Evolutionary conservation across 2,113 vertebrate species (phyloP), one percentile per base, ranked within the genome.

Genomic region (Saccopteryx leptura): DNA sequence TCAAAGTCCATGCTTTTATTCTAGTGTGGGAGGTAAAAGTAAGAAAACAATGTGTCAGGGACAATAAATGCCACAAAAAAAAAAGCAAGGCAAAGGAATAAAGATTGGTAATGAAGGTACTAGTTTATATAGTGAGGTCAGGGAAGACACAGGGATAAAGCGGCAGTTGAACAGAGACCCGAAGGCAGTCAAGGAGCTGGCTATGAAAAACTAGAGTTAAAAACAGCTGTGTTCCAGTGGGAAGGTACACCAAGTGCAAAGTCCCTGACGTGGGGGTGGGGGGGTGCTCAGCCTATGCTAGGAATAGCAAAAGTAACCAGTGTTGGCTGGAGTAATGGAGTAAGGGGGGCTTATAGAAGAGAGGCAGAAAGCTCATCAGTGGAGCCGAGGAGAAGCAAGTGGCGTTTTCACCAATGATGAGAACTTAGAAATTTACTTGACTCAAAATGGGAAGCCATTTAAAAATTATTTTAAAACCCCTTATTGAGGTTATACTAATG

Each of bases 261-360:
- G 17, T 6, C 21, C 21, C 9, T 17, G 12, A 19, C 50, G 12
- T 4, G 26, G 56, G 56, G 17, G 9, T 56, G 26, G 56, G 63
- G 72, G 1, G 15, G 26, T 12, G 15, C 1, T 61, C 24, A 26
- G 69, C 19, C 9, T 48, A 6, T 61, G 10, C 60, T 74, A 24
- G 26, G 78, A 74, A 71, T 2, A 46, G 54, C 50, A 50, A 39
- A 63, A 88, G 48, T 19, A 85, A 10, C 3, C n/a, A 4, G 0
- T 3, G 5, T 26, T 9, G 31, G 23, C 17, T 13, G 0, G 10
- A 31, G 58, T 19, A 82, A 11, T 13, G 26, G 33, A 39, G 13
- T 5, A 66, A 63, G 9, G 9, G 31, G 9, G 15, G 15, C 1
- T 4, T 17, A 7, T n/a, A 12, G 21, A 19, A 52, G 4, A 7